These are phyloP conservation scores for Drosophila sp. DNA, from an alignment of 1,140 invertebrate species.

Conservation along the genomic window DNA sequence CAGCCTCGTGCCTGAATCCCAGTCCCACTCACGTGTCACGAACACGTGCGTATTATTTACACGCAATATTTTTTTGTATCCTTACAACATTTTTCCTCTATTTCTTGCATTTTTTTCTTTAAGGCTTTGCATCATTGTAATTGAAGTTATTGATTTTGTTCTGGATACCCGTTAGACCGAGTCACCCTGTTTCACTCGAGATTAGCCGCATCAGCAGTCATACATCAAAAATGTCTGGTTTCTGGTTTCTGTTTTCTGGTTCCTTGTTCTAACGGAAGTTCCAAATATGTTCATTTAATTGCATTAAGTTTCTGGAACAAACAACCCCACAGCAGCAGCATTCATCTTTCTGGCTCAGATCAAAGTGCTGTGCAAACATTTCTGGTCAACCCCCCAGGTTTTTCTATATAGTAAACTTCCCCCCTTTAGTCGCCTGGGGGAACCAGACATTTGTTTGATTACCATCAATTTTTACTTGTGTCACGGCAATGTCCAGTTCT, in stretches of 20 bases:
- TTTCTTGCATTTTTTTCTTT: conserved; percentile 14
- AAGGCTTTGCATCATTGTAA: conserved; percentile 51
- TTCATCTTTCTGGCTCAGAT: conserved; percentile 53
- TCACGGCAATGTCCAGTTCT: conserved; percentile 35
- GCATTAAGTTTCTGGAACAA: conserved; percentile 66
- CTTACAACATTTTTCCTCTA: conserved; percentile 8
- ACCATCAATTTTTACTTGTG: conserved; percentile 63
- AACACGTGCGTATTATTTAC: conserved; percentile 84
- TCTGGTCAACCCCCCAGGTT: conserved; percentile 29
- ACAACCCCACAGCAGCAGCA: conserved; percentile 47
- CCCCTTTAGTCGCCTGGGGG: conserved; percentile 14
- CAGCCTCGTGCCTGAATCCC: conserved; percentile 13
- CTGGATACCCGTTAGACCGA: conserved; percentile 1
- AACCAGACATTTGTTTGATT: conserved; percentile 66
- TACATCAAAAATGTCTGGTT: conserved; percentile 70
- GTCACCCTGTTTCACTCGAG: conserved; percentile 32
- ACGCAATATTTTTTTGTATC: conserved; percentile 65
- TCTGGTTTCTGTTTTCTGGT: conserved; percentile 29
- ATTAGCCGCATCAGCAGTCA: conserved; percentile 73
- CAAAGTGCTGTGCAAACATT: conserved; percentile 79
- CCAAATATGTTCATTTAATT: conserved; percentile 82
- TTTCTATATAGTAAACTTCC: conserved; percentile 35
- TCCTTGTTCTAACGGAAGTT: conserved; percentile 57
- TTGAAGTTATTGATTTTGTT: conserved; percentile 73
- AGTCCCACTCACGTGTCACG: conserved; percentile 76